A percentile compares a stretch with the other conserved stretches of the same genome.
Evolutionary conservation across 2,888 invertebrate genomes (phyloP).

Genomic region (Brenthis hecate): DNA sequence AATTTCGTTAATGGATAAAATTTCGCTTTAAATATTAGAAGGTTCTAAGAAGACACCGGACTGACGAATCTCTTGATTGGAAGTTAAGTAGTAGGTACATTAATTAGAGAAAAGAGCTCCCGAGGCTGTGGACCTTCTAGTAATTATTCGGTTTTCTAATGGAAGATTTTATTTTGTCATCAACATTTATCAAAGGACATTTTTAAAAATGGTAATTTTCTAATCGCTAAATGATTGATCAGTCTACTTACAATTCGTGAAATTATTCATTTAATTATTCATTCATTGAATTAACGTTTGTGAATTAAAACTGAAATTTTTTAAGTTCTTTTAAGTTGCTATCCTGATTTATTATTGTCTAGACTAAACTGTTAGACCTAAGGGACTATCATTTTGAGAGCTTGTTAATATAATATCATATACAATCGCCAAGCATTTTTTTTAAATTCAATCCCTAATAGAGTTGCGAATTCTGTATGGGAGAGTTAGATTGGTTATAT

Average conservation of each 20-base stretch:
- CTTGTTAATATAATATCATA: too few relatives aligned
- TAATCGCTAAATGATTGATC: not conserved
- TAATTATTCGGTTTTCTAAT: constrained; percentile 40
- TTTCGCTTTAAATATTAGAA: constrained; percentile 37
- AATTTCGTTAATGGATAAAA: constrained; percentile 22
- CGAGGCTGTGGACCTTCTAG: constrained; percentile 31
- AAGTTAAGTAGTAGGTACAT: constrained; percentile 44
- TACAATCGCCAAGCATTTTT: too few relatives aligned
- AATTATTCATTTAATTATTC: too few relatives aligned
- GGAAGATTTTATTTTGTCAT: constrained; percentile 36
- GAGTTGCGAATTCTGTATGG: too few relatives aligned
- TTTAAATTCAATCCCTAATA: too few relatives aligned
- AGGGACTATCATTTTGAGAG: too few relatives aligned
- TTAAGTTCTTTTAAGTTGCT: too few relatives aligned
- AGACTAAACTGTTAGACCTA: too few relatives aligned
- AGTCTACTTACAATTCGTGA: not conserved
- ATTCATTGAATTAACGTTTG: too few relatives aligned
- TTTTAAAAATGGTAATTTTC: constrained; percentile 16
- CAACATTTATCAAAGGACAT: constrained; percentile 21
- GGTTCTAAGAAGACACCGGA: constrained; percentile 40
- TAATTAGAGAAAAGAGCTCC: constrained; percentile 39
- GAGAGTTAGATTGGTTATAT: too few relatives aligned
- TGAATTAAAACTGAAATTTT: too few relatives aligned
- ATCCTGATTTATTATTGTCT: too few relatives aligned
- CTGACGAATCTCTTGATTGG: constrained; percentile 45